Percentiles rank a stretch among this genome's conserved stretches.
Evolutionary conservation across 2,113 vertebrate genomes (phyloP).

Genomic region (Anoura caudifer): DNA sequence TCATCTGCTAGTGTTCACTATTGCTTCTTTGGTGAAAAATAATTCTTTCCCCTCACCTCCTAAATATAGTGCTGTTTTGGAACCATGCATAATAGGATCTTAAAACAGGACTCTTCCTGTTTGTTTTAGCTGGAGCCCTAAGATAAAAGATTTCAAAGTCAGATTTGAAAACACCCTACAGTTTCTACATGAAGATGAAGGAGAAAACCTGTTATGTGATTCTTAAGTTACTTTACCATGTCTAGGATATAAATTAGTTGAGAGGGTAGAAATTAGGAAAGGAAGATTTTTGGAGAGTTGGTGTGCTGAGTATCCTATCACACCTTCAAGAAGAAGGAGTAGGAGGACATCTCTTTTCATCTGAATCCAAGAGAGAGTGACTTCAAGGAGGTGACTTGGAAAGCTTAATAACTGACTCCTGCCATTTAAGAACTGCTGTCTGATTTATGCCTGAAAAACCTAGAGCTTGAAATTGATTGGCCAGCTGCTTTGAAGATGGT

Average conservation of each 20-base stretch:
- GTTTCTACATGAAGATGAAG: background rate
- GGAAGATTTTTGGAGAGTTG: background rate
- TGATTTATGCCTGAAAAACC: background rate
- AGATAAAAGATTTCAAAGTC: background rate
- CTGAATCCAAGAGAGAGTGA: background rate
- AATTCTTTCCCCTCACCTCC: background rate
- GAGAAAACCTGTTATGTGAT: background rate
- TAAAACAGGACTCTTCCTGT: background rate
- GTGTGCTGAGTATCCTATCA: background rate
- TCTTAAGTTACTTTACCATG: background rate
- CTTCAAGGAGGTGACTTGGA: background rate
- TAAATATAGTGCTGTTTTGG: conserved; percentile 8
- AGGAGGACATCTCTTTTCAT: background rate
- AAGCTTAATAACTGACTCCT: background rate
- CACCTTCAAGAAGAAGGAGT: background rate
- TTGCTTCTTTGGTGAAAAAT: background rate
- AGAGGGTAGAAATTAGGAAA: background rate
- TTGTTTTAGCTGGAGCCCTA: background rate
- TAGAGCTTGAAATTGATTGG: background rate
- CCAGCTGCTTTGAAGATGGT: background rate
- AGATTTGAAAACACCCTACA: background rate
- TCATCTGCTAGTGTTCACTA: background rate
- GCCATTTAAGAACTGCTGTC: background rate
- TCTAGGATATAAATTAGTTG: background rate
- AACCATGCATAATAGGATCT: background rate